Percentiles rank a stretch among this genome's conserved stretches.
Conservation (phyloP, 1,140 invertebrate species). For the Drosophila neocordata region DNA sequence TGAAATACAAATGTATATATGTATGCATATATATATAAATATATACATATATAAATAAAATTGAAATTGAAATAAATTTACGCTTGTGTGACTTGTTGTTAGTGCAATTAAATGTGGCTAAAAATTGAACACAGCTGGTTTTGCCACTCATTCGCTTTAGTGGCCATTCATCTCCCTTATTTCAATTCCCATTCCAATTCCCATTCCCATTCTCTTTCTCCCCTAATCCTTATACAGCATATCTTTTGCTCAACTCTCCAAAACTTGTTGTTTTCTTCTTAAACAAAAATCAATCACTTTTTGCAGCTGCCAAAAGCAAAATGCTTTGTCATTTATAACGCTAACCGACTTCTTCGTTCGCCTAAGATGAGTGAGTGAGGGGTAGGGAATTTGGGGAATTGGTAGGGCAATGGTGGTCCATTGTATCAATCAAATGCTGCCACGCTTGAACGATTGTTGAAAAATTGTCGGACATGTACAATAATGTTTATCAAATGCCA, state of each 20-base stretch:
- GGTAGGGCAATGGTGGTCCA: slow-evolving; percentile 20
- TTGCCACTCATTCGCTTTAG: slow-evolving; percentile 1
- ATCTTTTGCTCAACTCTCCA: not conserved
- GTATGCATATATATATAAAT: no score
- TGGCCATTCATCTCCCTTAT: no score
- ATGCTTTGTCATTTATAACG: slow-evolving; percentile 72
- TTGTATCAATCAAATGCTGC: slow-evolving; percentile 71
- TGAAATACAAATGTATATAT: no score
- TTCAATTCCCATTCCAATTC: no score
- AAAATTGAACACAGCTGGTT: slow-evolving; percentile 19
- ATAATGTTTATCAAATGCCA: slow-evolving; percentile 79
- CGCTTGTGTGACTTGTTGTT: slow-evolving; percentile 41
- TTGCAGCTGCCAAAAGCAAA: slow-evolving; percentile 64
- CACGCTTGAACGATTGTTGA: slow-evolving; percentile 73
- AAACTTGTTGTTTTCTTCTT: slow-evolving; percentile 18
- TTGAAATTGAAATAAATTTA: slow-evolving; percentile 21
- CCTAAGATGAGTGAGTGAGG: no score
- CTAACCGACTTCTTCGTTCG: slow-evolving; percentile 44
- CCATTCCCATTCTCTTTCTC: not conserved
- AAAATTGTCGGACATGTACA: slow-evolving; percentile 79
- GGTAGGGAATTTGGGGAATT: no score
- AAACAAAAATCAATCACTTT: slow-evolving; percentile 69
- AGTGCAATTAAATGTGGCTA: slow-evolving; percentile 53
- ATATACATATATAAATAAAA: no score
- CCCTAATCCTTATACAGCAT: not conserved